Percentiles rank a stretch among this genome's conserved stretches.
These are phyloP conservation scores for Pammene aurita DNA, from an alignment of 2,888 invertebrate genomes.

Conservation along the genomic window DNA sequence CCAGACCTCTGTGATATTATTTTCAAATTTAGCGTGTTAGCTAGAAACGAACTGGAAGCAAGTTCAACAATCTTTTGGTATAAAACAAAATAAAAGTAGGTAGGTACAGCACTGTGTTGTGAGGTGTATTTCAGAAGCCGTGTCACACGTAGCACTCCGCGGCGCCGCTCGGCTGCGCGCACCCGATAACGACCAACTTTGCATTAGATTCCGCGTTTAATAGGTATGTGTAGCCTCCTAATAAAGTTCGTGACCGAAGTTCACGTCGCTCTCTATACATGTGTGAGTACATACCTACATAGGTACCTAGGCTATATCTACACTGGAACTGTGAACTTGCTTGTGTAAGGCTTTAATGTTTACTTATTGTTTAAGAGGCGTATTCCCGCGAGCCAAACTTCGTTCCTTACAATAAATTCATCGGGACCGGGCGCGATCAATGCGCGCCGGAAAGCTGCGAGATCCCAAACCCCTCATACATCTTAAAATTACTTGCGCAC, in stretches of 20 bases:
- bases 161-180: too few species aligned
- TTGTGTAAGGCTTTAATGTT: slow-evolving; percentile 15
- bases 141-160: too few species aligned
- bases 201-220: not conserved
- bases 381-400: slow-evolving; percentile 29
- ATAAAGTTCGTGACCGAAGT: slow-evolving; percentile 1
- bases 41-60: too few species aligned
- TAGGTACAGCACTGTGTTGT: too few species aligned
- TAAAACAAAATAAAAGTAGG: too few species aligned
- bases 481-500: slow-evolving; percentile 14
- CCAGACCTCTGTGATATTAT: too few species aligned
- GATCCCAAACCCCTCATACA: slow-evolving; percentile 1
- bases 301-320: too few species aligned
- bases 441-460: slow-evolving; percentile 13
- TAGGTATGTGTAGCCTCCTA: not conserved
- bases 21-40: too few species aligned
- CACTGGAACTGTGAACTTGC: slow-evolving; percentile 2
- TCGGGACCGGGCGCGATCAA: slow-evolving; percentile 8
- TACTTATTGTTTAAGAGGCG: slow-evolving; percentile 20
- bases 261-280: not conserved
- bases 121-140: too few species aligned
- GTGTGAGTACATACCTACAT: not conserved
- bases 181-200: slow-evolving; percentile 9
- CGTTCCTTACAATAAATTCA: slow-evolving; percentile 24
- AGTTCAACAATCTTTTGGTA: too few species aligned